Base-by-base conservation (phyloP, 2,113 vertebrate genomes). In the Rhinichthys klamathensis region DNA sequence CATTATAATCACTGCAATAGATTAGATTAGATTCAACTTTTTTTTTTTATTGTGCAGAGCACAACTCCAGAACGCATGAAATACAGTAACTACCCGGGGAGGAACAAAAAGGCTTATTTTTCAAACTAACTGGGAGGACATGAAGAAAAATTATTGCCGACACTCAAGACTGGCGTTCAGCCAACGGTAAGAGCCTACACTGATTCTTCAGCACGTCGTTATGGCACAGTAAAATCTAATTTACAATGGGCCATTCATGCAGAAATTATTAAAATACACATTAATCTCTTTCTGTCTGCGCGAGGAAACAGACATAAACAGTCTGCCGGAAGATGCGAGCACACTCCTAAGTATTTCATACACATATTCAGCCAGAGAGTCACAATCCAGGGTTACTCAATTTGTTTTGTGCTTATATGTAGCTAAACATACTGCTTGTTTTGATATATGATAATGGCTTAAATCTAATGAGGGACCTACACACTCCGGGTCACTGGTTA, bases 201-300 rank as follows among this genome's bases (percentile, higher is more conserved):
- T 18, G 61, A 32, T 58, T 72, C 32, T 67, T 27, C 12, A 41
- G 56, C 3, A 51, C 25, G n/a, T 65, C 21, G 49, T 75, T 60
- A 41, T 25, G 18, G 41, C 70, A 83, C 63, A 41, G 13, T 23
- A 56, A 80, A 84, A 56, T 69, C 69, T 74, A 54, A 87, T 84
- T 84, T 84, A 84, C 82, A 65, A n/a, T 70, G 25, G 27, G 23
- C 56, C 44, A 35, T 51, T 81, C 27, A 67, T 35, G 82, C 65
- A 41, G 75, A 87, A 81, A 75, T 84, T 49, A 84, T 67, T 80
- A 56, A 54, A 80, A 80, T 70, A 80, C 69, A n/a, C 67, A 84
- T 46, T 81, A 61, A 84, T 84, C 83, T 76, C 69, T 18, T 56
- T 32, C 46, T 23, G 77, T 69, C 58, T 65, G 77, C 32, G 35